Conservation (phyloP, 1,140 invertebrate genomes). For the Aplysia californica region DNA sequence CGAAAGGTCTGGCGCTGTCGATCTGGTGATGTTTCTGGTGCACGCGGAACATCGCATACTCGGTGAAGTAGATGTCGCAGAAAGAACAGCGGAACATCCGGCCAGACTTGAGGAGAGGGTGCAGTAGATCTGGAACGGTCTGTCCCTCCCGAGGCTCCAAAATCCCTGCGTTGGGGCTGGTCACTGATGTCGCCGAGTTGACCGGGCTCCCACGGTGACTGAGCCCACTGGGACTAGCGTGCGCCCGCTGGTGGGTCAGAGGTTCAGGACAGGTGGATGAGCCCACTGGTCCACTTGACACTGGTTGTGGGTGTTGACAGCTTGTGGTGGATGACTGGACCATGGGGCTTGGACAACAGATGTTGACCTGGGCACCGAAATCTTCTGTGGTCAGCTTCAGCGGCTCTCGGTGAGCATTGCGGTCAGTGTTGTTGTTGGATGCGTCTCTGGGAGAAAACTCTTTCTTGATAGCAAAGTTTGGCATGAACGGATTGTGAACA, state of each 20-base stretch:
- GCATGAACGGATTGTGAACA: background rate
- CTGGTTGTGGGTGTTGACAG: background rate
- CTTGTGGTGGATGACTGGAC: background rate
- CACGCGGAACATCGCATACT: slow-evolving; percentile 60
- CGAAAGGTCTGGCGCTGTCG: slow-evolving; percentile 46
- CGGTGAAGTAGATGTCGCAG: slow-evolving; percentile 60
- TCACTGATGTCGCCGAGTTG: slow-evolving; percentile 33
- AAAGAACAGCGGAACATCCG: slow-evolving; percentile 56
- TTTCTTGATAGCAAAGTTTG: background rate
- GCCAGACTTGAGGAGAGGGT: slow-evolving; percentile 48
- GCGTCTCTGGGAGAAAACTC: background rate
- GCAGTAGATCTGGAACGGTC: slow-evolving; percentile 35
- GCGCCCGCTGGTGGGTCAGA: slow-evolving; percentile 20
- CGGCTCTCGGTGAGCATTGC: background rate
- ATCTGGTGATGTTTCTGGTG: slow-evolving; percentile 56
- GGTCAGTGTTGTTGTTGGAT: background rate
- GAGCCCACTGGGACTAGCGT: slow-evolving; percentile 13
- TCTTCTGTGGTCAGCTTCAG: slow-evolving; percentile 27
- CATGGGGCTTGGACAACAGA: slow-evolving; percentile 39
- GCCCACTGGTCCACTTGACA: slow-evolving; percentile 3
- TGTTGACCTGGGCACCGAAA: slow-evolving; percentile 50
- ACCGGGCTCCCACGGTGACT: background rate
- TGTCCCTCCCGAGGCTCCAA: background rate
- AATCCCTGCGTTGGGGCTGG: slow-evolving; percentile 22
- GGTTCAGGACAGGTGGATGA: background rate